Conservation (phyloP, 2,797 vertebrate genomes). For the Pipistrellus kuhlii region DNA sequence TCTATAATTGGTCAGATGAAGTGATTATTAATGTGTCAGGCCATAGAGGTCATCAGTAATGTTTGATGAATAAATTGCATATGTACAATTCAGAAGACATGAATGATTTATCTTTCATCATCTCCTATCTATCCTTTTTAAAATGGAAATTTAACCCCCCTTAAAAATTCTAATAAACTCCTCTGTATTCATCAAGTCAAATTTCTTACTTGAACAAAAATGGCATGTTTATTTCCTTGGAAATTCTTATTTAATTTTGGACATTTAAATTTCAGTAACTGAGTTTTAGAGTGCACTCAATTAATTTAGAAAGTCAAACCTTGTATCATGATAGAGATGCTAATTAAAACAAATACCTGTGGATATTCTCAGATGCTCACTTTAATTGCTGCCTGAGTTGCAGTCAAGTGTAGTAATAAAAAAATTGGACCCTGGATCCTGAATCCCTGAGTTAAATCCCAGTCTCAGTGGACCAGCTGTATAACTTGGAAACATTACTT, state of each 20-base stretch:
- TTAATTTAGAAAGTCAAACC: conserved; percentile 29
- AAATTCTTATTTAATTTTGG: conserved; percentile 41
- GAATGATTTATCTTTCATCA: neutral
- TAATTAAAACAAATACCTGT: neutral
- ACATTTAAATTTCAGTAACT: neutral
- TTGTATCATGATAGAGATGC: neutral
- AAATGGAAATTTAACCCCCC: neutral
- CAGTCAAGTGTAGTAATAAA: neutral
- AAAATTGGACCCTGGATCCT: neutral
- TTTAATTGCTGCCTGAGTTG: neutral
- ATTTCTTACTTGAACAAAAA: conserved; percentile 32
- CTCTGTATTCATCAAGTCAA: neutral
- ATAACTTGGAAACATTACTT: neutral
- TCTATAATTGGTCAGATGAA: neutral
- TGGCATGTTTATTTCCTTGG: neutral
- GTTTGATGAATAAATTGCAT: neutral
- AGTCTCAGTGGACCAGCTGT: neutral
- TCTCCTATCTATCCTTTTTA: neutral
- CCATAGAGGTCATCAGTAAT: neutral
- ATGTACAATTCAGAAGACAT: neutral
- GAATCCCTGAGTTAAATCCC: conserved; percentile 14
- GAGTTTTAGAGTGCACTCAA: neutral
- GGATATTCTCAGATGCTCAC: neutral
- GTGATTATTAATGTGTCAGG: neutral
- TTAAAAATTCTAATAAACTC: neutral